Evolutionary conservation across 2,113 vertebrate species (phyloP), one percentile per base, ranked within the genome.

Genomic region (Pteropus alecto): DNA sequence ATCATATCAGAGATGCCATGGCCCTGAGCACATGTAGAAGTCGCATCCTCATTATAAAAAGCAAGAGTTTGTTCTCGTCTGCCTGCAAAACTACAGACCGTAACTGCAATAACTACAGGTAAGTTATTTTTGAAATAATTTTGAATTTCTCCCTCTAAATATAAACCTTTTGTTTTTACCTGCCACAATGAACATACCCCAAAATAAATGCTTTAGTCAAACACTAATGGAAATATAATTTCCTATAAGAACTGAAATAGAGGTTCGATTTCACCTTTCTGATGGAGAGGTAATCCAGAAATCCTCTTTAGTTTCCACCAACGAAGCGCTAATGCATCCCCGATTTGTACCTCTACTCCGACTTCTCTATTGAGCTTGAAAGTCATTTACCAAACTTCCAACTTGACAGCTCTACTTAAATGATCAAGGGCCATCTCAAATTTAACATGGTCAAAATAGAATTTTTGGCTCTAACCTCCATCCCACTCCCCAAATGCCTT

Each of bases 201-300:
- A 35, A 74, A 70, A 83, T 65, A 60, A 95, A 82, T 73, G 43
- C 56, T 24, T 67, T 21, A 26, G 33, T 79, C 87, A 83, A 90
- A 88, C n/a, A 19, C 24, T 46, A 58, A 63, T 63, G 85, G 88
- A 81, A 71, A 89, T 63, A 28, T 28, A 86, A 96, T 81, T 87
- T 93, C 77, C 56, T 67, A 1, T 22, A 84, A 87, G 61, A 94
- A 54, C 19, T 82, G 58, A 94, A 78, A 87, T 1, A 91, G 78
- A 79, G 26, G 26, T 82, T 78, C 67, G 81, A 82, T 82, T 93
- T 91, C 46, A 41, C 63, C 51, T 86, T 73, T 88, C 74, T 93
- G 65, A 71, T 8, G 48, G 84, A 90, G 48, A 91, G 14, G 41
- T 85, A 92, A 96, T 90, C 76, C 77, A 89, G 77, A 96, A 96